Percentiles rank a stretch among this genome's conserved stretches.
phyloP scores from a whole-genome alignment of 2,797 vertebrate species.

The Leuciscus waleckii region DNA sequence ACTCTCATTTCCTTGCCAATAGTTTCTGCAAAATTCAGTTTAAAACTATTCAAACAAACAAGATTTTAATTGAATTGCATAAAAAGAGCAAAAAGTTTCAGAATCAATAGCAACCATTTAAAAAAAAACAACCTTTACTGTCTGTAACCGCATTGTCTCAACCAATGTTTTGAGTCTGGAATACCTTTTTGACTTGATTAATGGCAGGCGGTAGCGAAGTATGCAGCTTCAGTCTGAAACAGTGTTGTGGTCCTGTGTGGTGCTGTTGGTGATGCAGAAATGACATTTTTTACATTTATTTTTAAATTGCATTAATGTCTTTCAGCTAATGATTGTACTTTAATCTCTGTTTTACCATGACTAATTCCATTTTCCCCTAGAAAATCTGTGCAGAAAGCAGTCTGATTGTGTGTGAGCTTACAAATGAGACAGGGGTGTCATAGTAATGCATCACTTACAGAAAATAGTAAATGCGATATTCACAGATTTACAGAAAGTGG shows the following conservation, averaged over 20 bases:
- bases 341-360: not conserved
- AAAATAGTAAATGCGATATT: slow-evolving; percentile 1
- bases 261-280: not conserved
- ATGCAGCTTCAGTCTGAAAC: not conserved
- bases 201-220: not conserved
- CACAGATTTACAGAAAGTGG: slow-evolving; percentile 1
- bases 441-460: not conserved
- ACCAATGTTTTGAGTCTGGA: not conserved
- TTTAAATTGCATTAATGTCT: not conserved
- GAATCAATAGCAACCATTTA: not conserved
- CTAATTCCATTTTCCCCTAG: not conserved
- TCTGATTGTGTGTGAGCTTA: not conserved
- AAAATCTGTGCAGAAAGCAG: not conserved
- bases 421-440: not conserved
- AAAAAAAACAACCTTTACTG: not conserved
- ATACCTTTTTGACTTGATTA: not conserved
- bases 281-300: too few relatives aligned
- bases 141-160: not conserved
- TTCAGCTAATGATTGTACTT: not conserved
- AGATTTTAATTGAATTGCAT: not conserved
- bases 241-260: not conserved
- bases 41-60: not conserved
- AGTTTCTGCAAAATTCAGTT: not conserved
- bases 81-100: not conserved
- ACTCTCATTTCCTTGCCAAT: not conserved